Evolutionary conservation across 2,797 vertebrate species (phyloP).

Genomic region (Chromobotia macracanthus): DNA sequence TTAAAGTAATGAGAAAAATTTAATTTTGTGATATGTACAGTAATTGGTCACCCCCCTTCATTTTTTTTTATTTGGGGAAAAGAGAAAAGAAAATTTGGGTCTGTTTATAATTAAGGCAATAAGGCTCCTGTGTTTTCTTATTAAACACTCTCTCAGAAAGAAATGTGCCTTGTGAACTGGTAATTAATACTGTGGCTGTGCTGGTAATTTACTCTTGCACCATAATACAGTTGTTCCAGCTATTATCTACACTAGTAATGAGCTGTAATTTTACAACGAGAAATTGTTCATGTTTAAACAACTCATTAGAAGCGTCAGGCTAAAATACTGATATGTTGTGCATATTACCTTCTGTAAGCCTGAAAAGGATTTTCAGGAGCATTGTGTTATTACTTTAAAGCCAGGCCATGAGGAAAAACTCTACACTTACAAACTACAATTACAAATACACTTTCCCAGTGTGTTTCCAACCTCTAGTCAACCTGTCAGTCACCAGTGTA

Average conservation of each 20-base stretch:
- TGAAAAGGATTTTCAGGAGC: background rate
- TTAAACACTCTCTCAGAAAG: slow-evolving; percentile 63
- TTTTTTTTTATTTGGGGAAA: slow-evolving; percentile 64
- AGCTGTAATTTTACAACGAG: slow-evolving; percentile 76
- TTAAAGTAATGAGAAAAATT: slow-evolving; percentile 83
- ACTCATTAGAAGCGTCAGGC: slow-evolving; percentile 58
- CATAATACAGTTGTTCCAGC: slow-evolving; percentile 72
- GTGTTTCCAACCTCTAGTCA: too few relatives aligned
- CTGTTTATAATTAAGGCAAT: slow-evolving; percentile 77
- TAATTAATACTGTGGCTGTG: slow-evolving; percentile 76
- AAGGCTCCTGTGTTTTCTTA: slow-evolving; percentile 68
- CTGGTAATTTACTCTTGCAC: slow-evolving; percentile 75
- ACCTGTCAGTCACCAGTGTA: too few relatives aligned
- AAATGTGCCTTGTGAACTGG: slow-evolving; percentile 72
- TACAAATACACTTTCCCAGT: background rate
- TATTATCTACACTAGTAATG: slow-evolving; percentile 68
- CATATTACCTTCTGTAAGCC: background rate
- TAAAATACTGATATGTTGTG: slow-evolving; percentile 17
- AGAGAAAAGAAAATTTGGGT: slow-evolving; percentile 55
- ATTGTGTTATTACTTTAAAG: background rate
- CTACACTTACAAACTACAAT: background rate
- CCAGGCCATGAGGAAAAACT: background rate
- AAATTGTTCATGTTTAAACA: slow-evolving; percentile 76
- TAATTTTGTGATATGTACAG: slow-evolving; percentile 76
- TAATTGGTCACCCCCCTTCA: slow-evolving; percentile 56